Evolutionary conservation across 2,113 vertebrate species (phyloP).

Genomic region (Maccullochella peelii): DNA sequence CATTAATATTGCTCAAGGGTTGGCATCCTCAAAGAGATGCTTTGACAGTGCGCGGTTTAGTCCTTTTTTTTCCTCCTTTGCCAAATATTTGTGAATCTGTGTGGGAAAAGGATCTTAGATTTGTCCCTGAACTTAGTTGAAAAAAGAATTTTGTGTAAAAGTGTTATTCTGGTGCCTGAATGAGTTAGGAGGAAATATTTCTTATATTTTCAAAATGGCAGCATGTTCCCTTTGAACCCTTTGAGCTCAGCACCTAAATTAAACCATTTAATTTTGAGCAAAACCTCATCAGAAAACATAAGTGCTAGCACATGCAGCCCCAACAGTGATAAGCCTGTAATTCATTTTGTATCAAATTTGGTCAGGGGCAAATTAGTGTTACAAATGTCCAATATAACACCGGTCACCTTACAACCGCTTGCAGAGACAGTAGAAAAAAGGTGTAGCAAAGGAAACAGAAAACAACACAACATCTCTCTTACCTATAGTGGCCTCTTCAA

Average conservation of each 20-base stretch:
- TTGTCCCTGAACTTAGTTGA: background rate
- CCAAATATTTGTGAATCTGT: slow-evolving; percentile 44
- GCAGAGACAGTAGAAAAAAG: background rate
- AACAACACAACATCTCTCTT: slow-evolving; percentile 45
- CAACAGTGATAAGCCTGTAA: background rate
- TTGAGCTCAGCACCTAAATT: slow-evolving; percentile 11
- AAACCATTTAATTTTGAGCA: slow-evolving; percentile 9
- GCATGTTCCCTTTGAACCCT: background rate
- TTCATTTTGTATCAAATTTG: background rate
- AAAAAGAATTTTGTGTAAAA: background rate
- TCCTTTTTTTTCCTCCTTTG: slow-evolving; percentile 25
- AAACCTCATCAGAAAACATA: slow-evolving; percentile 8
- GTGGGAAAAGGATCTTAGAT: slow-evolving; percentile 13
- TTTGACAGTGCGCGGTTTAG: slow-evolving; percentile 30
- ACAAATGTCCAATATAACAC: background rate
- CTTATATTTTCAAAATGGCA: slow-evolving; percentile 20
- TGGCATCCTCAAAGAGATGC: slow-evolving; percentile 44
- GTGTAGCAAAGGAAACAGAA: background rate
- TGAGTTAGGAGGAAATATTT: background rate
- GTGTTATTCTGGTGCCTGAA: background rate
- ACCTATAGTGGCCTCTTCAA: slow-evolving; percentile 96
- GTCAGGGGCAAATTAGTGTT: background rate
- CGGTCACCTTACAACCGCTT: background rate
- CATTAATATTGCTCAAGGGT: slow-evolving; percentile 49
- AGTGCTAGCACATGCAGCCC: background rate